A percentile compares a stretch with the other conserved stretches of the same genome.
Conservation (phyloP, 2,113 vertebrate genomes). For the Struthio camelus region DNA sequence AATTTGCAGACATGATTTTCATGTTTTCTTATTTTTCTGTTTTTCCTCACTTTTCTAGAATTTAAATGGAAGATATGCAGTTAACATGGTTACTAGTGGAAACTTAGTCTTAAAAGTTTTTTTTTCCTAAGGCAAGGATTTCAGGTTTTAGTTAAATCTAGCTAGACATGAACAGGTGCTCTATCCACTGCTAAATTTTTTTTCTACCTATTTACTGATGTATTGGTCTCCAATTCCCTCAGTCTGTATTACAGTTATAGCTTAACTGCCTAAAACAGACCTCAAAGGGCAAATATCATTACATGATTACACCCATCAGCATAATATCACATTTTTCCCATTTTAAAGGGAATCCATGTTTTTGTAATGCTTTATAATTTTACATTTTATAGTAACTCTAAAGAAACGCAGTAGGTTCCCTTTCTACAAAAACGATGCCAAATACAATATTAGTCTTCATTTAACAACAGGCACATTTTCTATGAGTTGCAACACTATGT, state of each 20-base stretch:
- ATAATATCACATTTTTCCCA: neutral
- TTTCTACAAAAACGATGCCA: neutral
- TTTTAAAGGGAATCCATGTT: neutral
- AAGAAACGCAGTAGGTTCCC: neutral
- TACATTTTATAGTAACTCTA: neutral
- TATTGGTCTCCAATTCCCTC: neutral
- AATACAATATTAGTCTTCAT: neutral
- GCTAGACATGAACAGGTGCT: neutral
- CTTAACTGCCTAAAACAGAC: neutral
- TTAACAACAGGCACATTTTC: neutral
- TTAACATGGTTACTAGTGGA: neutral
- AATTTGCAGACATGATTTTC: neutral
- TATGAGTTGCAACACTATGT: neutral
- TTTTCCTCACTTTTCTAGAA: neutral
- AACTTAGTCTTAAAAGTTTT: neutral
- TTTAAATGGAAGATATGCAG: neutral
- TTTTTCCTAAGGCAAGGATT: neutral
- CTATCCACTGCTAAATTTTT: neutral
- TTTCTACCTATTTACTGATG: neutral
- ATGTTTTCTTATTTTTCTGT: neutral
- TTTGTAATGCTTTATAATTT: neutral
- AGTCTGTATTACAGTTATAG: neutral
- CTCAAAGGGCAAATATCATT: neutral
- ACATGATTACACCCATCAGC: neutral
- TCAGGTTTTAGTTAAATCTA: neutral